A percentile compares a stretch with the other conserved stretches of the same genome.
phyloP scores from a whole-genome alignment of 1,140 invertebrate genomes.

The Macrobrachium rosenbergii region DNA sequence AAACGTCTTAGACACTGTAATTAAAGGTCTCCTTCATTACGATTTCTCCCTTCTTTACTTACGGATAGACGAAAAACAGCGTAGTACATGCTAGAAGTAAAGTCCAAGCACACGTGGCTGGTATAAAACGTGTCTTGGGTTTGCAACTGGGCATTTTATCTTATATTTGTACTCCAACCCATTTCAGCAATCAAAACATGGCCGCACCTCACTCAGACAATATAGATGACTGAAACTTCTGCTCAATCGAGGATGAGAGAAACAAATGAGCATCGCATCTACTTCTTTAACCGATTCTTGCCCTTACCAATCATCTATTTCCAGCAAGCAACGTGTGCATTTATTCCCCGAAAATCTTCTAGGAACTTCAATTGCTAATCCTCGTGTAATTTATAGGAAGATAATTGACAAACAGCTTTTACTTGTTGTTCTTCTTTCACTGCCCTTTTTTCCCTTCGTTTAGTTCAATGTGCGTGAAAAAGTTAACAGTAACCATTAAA shows the following conservation, averaged over 20 bases:
- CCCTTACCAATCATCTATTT: too few species aligned
- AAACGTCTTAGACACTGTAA: too few species aligned
- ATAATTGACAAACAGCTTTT: conserved; percentile 57
- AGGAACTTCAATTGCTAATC: conserved; percentile 16
- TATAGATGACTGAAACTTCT: conserved; percentile 35
- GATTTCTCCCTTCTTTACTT: conserved; percentile 68
- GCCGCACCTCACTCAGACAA: conserved; percentile 51
- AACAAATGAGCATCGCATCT: conserved; percentile 13
- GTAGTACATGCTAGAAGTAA: conserved; percentile 73
- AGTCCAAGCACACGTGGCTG: conserved; percentile 75
- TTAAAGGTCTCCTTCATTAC: neutral
- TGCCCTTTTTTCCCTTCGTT: too few species aligned
- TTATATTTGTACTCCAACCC: conserved; percentile 60
- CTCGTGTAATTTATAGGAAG: conserved; percentile 20
- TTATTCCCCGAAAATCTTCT: conserved; percentile 4
- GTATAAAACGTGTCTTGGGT: conserved; percentile 70
- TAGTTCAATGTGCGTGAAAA: too few species aligned
- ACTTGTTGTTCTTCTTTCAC: conserved; percentile 39
- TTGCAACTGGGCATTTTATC: conserved; percentile 69
- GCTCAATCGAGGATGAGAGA: neutral
- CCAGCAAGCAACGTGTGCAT: too few species aligned
- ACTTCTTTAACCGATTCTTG: too few species aligned
- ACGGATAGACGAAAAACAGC: conserved; percentile 75
- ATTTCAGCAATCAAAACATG: conserved; percentile 66
- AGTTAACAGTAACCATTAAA: too few species aligned